Base-by-base conservation (phyloP, 2,888 invertebrate genomes). In the Acanthosoma haemorrhoidale region DNA sequence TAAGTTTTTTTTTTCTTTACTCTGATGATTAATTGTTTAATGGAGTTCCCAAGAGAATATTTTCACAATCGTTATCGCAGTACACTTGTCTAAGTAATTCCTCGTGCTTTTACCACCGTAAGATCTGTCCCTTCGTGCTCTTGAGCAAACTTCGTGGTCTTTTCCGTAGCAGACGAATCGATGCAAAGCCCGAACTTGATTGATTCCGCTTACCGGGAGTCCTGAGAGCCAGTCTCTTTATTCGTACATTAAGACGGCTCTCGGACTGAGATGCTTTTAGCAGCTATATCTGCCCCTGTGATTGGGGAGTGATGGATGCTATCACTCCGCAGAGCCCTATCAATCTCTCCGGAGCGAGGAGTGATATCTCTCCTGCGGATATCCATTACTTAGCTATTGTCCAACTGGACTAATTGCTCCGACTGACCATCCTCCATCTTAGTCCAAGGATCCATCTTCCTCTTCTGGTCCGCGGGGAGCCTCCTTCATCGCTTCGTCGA, bases 401-500 rank as follows among this genome's bases (percentile, higher is more conserved):
- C 51, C 51, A 51, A 51, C 51, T 51, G 51, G 25, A 51, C 51
- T 51, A 51, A 51, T 51, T 51, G 51, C 6, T 6, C 51, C n/a
- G 51, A 51, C 51, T 51, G 51, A 51, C 51, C 51, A 51, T 51
- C 51, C 51, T 51, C 51, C 51, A 51, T 51, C 51, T 51, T 51
- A 25, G 29, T 25, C 51, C 51, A 25, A n/a, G 25, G 21, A 51
- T 51, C 70, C 60, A 64, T 51, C 43, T 71, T 21, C 69, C 59
- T 60, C 38, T n/a, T n/a, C 32, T 4, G 41, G 59, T 58, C 16
- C 36, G 13, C 43, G 61, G 70, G 68, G 70, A 69, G n/a, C n/a
- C n/a, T n/a, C n/a, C 59, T 68, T 69, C 43, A n/a, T n/a, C n/a
- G n/a, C n/a, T n/a, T n/a, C n/a, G n/a, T n/a, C n/a, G n/a, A n/a